Evolutionary conservation across 2,113 vertebrate species (phyloP).

Genomic region (Oncorhynchus gorbuscha): DNA sequence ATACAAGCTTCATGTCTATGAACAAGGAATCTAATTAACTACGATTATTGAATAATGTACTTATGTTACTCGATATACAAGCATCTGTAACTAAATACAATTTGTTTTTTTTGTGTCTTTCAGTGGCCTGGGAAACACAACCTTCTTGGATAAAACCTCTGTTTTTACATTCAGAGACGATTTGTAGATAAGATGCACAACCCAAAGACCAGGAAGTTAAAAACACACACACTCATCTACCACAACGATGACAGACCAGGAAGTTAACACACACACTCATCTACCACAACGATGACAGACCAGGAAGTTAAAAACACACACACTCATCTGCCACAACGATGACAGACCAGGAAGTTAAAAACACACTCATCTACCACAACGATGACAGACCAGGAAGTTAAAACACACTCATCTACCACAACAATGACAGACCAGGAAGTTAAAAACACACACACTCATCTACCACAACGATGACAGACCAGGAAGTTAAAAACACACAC

Average conservation of each 20-base stretch:
- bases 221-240: neutral
- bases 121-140: slow-evolving; percentile 6
- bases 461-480: no score
- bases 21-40: no score
- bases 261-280: neutral
- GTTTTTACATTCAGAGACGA: neutral
- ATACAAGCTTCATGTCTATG: no score
- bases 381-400: no score
- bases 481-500: no score
- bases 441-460: no score
- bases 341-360: neutral
- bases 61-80: no score
- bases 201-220: slow-evolving; percentile 4
- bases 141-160: neutral
- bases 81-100: no score
- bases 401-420: no score
- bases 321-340: neutral
- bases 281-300: neutral
- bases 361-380: no score
- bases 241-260: neutral
- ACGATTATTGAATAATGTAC: no score
- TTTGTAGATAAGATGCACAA: neutral
- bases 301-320: neutral
- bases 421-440: no score
- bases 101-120: neutral